Evolutionary conservation across 2,797 vertebrate species (phyloP).

Genomic region (Otus scops): DNA sequence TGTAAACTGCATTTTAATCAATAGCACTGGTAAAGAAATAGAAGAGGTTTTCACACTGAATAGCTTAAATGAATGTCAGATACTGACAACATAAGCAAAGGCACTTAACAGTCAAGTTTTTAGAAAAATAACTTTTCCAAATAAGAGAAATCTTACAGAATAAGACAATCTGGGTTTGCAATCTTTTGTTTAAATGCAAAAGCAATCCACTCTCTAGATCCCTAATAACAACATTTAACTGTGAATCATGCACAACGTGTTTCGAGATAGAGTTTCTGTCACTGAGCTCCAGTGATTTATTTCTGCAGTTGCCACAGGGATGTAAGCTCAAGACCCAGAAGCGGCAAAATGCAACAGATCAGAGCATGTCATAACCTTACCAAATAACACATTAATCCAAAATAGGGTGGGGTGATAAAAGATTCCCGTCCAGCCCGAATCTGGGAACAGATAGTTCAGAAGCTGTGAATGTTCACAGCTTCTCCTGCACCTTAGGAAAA

Average conservation of each 20-base stretch:
- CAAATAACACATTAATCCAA: neutral
- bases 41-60: neutral
- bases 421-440: neutral
- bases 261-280: neutral
- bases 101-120: neutral
- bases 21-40: slow-evolving; percentile 23
- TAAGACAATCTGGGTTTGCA: neutral
- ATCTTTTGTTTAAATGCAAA: neutral
- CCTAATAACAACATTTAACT: neutral
- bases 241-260: neutral
- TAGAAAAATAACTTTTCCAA: neutral
- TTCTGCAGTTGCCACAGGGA: neutral
- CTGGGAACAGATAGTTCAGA: neutral
- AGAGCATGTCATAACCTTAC: neutral
- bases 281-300: neutral
- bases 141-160: neutral
- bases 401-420: neutral
- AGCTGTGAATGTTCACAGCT: neutral
- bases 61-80: neutral
- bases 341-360: neutral
- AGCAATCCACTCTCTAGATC: neutral
- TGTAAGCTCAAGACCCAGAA: neutral
- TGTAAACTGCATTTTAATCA: slow-evolving; percentile 49
- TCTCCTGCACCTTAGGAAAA: neutral
- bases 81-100: neutral